Conservation (phyloP, 2,888 invertebrate genomes). For the Sympetrum striolatum region DNA sequence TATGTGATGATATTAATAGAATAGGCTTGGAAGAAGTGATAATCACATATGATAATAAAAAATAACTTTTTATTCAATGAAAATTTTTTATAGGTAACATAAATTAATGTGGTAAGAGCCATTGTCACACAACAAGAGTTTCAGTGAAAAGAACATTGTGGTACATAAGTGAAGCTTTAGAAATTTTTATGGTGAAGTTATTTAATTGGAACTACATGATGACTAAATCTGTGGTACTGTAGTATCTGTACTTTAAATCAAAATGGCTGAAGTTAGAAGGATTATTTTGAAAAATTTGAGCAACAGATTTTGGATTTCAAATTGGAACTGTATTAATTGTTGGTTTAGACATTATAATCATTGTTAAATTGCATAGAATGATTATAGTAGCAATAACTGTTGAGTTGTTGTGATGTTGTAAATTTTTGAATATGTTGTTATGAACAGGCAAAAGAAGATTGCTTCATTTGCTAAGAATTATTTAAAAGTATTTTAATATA, state of each 20-base stretch:
- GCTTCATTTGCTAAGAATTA: background rate
- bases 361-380: slow-evolving; percentile 26
- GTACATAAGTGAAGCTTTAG: background rate
- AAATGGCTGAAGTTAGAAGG: background rate
- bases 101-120: slow-evolving; percentile 17
- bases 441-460: background rate
- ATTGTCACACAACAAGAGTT: background rate
- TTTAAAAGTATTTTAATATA: background rate
- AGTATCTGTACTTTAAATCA: background rate
- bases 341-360: background rate
- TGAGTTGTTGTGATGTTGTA: slow-evolving; percentile 32
- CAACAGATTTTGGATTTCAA: background rate
- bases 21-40: slow-evolving; percentile 38
- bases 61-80: slow-evolving; percentile 16
- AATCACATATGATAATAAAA: slow-evolving; percentile 37
- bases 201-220: background rate
- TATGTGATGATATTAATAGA: slow-evolving; percentile 36
- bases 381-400: slow-evolving; percentile 35
- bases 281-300: slow-evolving; percentile 24
- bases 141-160: background rate
- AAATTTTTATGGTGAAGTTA: background rate
- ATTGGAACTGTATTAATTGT: background rate
- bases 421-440: background rate
- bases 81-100: slow-evolving; percentile 29
- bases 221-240: slow-evolving; percentile 11